phyloP scores from a whole-genome alignment of 1,140 invertebrate genomes.

The Bradynema listronoti region DNA sequence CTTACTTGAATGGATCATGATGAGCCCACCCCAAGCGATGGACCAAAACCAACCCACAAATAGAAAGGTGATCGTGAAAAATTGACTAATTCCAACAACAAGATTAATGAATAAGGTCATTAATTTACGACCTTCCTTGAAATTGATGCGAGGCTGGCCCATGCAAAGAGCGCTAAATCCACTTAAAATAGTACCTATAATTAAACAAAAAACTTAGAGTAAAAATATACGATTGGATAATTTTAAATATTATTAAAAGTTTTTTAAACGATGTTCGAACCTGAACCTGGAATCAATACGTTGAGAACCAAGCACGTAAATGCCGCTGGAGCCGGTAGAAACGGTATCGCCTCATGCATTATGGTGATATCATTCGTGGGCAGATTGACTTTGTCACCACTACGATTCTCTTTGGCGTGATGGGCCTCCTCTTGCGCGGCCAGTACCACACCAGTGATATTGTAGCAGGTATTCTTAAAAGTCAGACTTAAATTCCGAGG shows the following conservation, averaged over 20 bases:
- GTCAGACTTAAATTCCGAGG: too few relatives aligned
- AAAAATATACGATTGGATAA: too few relatives aligned
- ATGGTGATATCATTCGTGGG: conserved; percentile 57
- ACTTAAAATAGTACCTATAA: conserved; percentile 19
- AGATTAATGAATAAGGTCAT: conserved; percentile 75
- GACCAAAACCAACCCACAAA: conserved; percentile 95
- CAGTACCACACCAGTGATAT: conserved; percentile 56
- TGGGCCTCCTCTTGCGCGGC: conserved; percentile 56
- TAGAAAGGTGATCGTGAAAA: conserved; percentile 86
- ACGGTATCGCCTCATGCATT: conserved; percentile 74
- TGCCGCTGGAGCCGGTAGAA: conserved; percentile 73
- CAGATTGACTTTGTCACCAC: conserved; percentile 52
- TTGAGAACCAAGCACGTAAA: conserved; percentile 79
- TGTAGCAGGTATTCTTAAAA: too few relatives aligned
- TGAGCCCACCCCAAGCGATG: conserved; percentile 86
- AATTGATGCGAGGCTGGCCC: conserved; percentile 74
- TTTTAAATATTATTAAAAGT: neutral
- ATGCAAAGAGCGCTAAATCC: too few relatives aligned
- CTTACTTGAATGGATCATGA: conserved; percentile 68
- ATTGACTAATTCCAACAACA: conserved; percentile 74
- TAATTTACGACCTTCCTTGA: conserved; percentile 60
- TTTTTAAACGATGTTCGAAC: conserved; percentile 60
- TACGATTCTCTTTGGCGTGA: conserved; percentile 45
- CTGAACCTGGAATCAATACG: conserved; percentile 74
- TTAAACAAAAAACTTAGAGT: conserved; percentile 2